Percentiles rank a stretch among this genome's conserved stretches.
Evolutionary conservation across 64 coral and sea anemone species (phyloP).

Genomic region (Catalaphyllia jardinei): DNA sequence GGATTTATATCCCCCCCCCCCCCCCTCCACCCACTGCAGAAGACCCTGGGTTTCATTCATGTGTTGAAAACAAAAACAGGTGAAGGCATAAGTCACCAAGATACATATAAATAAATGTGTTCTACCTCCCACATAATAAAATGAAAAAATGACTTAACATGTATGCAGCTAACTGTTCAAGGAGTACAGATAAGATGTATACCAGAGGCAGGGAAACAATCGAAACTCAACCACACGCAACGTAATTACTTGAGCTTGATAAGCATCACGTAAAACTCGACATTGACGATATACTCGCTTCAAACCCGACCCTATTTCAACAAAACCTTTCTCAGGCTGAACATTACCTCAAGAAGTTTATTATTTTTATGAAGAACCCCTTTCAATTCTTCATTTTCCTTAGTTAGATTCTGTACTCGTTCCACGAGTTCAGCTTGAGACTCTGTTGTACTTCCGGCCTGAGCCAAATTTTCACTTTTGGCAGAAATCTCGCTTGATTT

Average conservation of each 20-base stretch:
- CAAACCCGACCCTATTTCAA: not conserved
- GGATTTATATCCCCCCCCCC: no score
- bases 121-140: not conserved
- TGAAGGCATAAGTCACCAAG: no score
- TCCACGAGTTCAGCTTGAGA: not conserved
- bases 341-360: slow-evolving; percentile 45
- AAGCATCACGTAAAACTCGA: no score
- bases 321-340: not conserved
- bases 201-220: no score
- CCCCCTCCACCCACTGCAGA: no score
- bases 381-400: slow-evolving; percentile 68
- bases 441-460: slow-evolving; percentile 2
- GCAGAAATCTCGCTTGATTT: not conserved
- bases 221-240: no score
- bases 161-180: no score
- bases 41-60: no score
- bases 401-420: not conserved
- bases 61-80: no score
- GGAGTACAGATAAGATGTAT: no score
- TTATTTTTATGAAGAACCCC: slow-evolving; percentile 34
- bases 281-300: not conserved
- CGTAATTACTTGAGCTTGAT: no score
- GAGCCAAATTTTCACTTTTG: not conserved
- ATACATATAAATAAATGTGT: no score
- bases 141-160: not conserved